Evolutionary conservation across 2,797 vertebrate species (phyloP), one percentile per base, ranked within the genome.

Genomic region (Chromobotia macracanthus): DNA sequence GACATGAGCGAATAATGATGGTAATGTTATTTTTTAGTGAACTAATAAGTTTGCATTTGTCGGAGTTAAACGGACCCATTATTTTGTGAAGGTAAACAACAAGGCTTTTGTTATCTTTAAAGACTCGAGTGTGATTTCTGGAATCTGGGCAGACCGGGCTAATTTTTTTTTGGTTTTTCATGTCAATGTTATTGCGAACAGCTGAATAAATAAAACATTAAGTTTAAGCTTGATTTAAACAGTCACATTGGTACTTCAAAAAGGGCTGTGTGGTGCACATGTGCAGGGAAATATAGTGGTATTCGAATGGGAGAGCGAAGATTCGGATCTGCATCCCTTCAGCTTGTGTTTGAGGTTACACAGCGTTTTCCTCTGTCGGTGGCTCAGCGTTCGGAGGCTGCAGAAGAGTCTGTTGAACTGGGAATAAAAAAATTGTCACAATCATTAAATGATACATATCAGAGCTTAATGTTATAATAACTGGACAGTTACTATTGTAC

Each of bases 341-440:
- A 72, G 75, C 38, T 48, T 63, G 68, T 2, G 46, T 48, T 31
- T 25, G 53, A 66, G 61, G 15, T 88, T 91, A 92, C 82, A 91
- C 91, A 5, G 66, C 77, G 1, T 93, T 93, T 77, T 91, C 92
- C 66, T 90, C 91, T 68, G 87, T 83, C 2, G 91, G 93, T 0
- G 94, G 93, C 84, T 95, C 94, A 12, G 94, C 91, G 0, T 92
- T 92, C 78, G 95, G 89, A 0, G 90, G 89, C 83, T 95, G 93
- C 83, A 96, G 91, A 0, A 94, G 93, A 5, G 93, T 95, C 83
- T 95, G 95, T 84, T 96, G 95, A 82, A 94, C 96, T 97, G 86
- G 16, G 38, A 10, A 23, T 19, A 15, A 51, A 48, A 23, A 19
- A 48, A 8, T n/a, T n/a, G 53, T 41, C 16, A 41, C 41, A 10